Conservation (phyloP, 2,113 vertebrate species). For the Tetrao urogallus region DNA sequence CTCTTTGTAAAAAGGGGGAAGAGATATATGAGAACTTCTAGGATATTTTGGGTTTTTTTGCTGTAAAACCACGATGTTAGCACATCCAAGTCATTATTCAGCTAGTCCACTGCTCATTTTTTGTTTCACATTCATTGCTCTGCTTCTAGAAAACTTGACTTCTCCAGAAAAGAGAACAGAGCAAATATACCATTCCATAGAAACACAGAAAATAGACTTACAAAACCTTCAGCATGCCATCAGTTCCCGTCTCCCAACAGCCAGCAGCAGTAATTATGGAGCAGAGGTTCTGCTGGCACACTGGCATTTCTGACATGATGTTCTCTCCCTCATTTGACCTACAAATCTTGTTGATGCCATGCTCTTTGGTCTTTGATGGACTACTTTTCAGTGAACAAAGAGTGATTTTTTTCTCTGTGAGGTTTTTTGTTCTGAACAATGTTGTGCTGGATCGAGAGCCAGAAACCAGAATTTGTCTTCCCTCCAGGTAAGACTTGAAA, state of each 20-base stretch:
- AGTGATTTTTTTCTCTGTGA: background rate
- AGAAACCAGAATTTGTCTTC: background rate
- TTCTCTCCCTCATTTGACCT: background rate
- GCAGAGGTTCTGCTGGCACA: background rate
- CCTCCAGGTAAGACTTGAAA: background rate
- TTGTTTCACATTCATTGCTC: background rate
- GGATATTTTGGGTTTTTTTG: background rate
- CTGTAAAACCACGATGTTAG: background rate
- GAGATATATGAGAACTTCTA: background rate
- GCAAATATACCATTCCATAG: background rate
- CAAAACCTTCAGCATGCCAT: background rate
- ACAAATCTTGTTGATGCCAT: background rate
- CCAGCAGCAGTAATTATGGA: background rate
- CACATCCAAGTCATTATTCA: background rate
- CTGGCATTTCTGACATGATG: background rate
- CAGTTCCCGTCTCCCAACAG: background rate
- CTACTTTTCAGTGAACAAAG: background rate
- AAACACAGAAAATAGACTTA: background rate
- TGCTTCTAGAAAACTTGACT: background rate
- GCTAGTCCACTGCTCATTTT: background rate
- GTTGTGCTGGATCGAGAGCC: background rate
- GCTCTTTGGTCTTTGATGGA: background rate
- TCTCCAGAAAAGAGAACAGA: background rate
- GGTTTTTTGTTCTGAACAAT: background rate
- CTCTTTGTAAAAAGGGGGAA: accelerated